phyloP scores from a whole-genome alignment of 2,113 vertebrate species.

The Nymphicus hollandicus region DNA sequence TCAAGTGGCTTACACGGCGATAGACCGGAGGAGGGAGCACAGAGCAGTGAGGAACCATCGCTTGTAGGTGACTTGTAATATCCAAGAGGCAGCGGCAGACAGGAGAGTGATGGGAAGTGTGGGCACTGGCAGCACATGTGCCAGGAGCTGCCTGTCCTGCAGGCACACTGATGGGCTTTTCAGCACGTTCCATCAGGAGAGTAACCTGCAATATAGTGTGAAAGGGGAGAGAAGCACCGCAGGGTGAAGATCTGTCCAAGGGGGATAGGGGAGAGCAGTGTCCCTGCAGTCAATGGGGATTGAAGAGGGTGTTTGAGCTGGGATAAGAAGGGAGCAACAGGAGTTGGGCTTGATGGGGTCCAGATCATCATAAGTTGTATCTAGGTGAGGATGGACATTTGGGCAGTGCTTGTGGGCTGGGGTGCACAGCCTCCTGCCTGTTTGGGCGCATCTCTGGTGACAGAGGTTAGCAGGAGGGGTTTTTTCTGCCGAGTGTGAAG shows the following conservation, averaged over 20 bases:
- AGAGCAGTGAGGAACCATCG: background rate
- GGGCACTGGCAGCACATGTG: background rate
- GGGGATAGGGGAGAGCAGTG: background rate
- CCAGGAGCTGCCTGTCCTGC: background rate
- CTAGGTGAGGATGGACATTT: background rate
- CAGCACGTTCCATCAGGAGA: background rate
- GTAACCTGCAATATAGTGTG: background rate
- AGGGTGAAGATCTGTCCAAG: background rate
- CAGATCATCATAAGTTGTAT: background rate
- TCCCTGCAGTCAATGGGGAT: background rate
- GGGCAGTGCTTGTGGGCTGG: background rate
- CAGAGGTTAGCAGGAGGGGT: background rate
- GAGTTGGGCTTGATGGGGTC: background rate
- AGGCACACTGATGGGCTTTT: constrained; percentile 5
- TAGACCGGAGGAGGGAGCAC: background rate
- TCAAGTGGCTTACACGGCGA: background rate
- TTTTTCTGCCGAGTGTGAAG: background rate
- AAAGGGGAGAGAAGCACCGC: background rate
- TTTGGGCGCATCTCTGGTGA: background rate
- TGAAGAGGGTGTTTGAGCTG: background rate
- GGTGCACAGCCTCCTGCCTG: background rate
- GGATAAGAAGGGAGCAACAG: background rate
- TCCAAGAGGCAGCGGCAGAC: background rate
- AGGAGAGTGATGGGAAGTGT: background rate
- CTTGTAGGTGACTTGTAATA: constrained; percentile 47